Evolutionary conservation across 1,140 invertebrate genomes (phyloP).

Genomic region (Condylostylus longicornis): DNA sequence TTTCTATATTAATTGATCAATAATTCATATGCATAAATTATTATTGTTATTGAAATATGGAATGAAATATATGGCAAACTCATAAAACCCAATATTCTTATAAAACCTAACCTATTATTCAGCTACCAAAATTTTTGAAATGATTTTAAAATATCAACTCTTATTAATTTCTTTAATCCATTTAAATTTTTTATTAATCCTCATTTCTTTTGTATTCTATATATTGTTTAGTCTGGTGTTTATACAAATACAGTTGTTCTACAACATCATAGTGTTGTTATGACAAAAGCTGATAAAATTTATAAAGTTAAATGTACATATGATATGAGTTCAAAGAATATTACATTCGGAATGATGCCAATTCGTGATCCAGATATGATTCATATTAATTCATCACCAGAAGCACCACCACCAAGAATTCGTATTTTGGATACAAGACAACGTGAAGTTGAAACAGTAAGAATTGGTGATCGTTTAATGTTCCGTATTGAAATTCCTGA

Average conservation of each 20-base stretch:
- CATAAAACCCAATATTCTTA: too few species aligned
- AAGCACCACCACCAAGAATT: conserved; percentile 85
- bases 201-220: conserved; percentile 4
- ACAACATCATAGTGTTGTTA: conserved; percentile 89
- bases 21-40: too few species aligned
- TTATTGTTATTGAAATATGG: too few species aligned
- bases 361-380: conserved; percentile 90
- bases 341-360: conserved; percentile 94
- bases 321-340: conserved; percentile 91
- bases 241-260: conserved; percentile 90
- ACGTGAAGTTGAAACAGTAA: conserved; percentile 82
- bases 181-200: neutral
- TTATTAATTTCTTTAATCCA: too few species aligned
- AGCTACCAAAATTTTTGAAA: too few species aligned
- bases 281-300: conserved; percentile 93
- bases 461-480: conserved; percentile 85
- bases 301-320: conserved; percentile 95
- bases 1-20: too few species aligned
- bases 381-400: conserved; percentile 84
- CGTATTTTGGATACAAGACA: conserved; percentile 70
- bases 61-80: too few species aligned
- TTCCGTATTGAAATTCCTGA: conserved; percentile 93
- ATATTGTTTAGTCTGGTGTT: conserved; percentile 69
- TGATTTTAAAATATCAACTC: too few species aligned
- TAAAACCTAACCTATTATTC: too few species aligned